phyloP scores from a whole-genome alignment of 1,140 invertebrate species.

The Atta colombica region DNA sequence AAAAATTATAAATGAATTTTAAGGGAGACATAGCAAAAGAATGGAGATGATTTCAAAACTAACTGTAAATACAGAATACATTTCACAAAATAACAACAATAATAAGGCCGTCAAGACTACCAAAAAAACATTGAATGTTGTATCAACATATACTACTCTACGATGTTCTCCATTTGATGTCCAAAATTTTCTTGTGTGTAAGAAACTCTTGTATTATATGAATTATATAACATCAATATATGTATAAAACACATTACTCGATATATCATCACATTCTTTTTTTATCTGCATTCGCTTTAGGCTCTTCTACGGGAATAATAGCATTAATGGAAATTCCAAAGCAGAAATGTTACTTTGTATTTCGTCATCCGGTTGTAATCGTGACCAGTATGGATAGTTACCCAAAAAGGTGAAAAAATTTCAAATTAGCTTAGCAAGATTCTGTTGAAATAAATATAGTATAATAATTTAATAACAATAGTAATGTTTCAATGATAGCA shows the following conservation, averaged over 20 bases:
- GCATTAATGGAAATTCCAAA: conserved; percentile 70
- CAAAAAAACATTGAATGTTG: not conserved
- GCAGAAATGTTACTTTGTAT: conserved; percentile 70
- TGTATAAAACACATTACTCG: not conserved
- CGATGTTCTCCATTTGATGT: conserved; percentile 37
- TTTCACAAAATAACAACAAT: not conserved
- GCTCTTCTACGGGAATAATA: conserved; percentile 66
- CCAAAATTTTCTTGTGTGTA: conserved; percentile 72
- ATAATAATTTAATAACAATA: not conserved
- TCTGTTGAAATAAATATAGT: not conserved
- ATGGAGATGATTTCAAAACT: conserved; percentile 3
- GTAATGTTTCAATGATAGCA: conserved; percentile 51
- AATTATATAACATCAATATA: not conserved
- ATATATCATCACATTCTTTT: not conserved
- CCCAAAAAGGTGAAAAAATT: conserved; percentile 70
- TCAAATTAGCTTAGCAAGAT: not conserved
- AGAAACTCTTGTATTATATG: conserved; percentile 28
- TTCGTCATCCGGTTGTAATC: conserved; percentile 3
- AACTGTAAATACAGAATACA: conserved; percentile 57
- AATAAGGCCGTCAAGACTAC: not conserved
- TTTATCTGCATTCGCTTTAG: conserved; percentile 44
- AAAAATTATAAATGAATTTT: too few species aligned
- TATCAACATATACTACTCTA: conserved; percentile 55
- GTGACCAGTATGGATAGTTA: conserved; percentile 73
- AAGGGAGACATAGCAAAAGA: not conserved